A percentile compares a stretch with the other conserved stretches of the same genome.
These are phyloP conservation scores for Margarornis squamiger DNA, from an alignment of 2,797 vertebrate genomes.

Conservation along the genomic window DNA sequence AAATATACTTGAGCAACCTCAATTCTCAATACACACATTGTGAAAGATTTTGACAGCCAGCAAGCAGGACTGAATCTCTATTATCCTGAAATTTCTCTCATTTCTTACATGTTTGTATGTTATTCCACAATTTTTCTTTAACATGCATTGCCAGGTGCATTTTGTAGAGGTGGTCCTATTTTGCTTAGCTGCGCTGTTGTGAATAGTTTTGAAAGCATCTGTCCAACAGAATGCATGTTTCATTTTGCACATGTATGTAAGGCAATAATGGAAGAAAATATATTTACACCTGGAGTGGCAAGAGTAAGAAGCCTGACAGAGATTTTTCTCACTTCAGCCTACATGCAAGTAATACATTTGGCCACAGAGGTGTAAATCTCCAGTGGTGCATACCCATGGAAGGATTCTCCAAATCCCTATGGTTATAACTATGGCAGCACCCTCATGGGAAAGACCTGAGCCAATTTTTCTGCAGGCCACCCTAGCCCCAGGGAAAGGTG, in stretches of 20 bases:
- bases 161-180: neutral
- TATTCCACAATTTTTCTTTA: neutral
- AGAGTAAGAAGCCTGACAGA: neutral
- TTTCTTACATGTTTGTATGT: neutral
- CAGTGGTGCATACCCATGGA: neutral
- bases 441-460: neutral
- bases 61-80: neutral
- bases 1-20: neutral
- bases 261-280: neutral
- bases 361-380: neutral
- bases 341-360: neutral
- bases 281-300: neutral
- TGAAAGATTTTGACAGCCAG: neutral
- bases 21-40: neutral
- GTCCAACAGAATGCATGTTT: neutral
- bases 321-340: neutral
- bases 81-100: neutral
- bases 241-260: neutral
- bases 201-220: neutral
- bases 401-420: neutral
- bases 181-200: neutral
- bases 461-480: neutral
- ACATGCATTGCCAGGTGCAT: neutral
- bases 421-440: neutral
- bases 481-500: neutral